Percentiles rank a stretch among this genome's conserved stretches.
phyloP scores from a whole-genome alignment of 1,140 invertebrate genomes.

The Aphaenogaster floridana region DNA sequence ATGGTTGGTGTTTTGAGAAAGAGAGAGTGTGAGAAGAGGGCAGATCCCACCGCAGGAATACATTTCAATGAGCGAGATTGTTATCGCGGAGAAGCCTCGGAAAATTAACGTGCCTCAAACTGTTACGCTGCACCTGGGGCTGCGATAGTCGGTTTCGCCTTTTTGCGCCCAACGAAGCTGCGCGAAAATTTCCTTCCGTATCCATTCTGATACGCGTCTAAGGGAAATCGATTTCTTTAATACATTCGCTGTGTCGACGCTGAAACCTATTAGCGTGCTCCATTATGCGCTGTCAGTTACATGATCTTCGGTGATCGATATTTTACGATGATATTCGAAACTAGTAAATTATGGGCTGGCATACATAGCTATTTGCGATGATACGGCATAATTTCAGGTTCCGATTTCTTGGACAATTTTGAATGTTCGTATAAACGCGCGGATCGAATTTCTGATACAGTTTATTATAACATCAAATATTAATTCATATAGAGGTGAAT shows the following conservation, averaged over 20 bases:
- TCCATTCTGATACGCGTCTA: slow-evolving; percentile 21
- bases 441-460: not conserved
- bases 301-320: slow-evolving; percentile 58
- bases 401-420: not conserved
- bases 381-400: not conserved
- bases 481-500: not conserved
- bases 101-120: slow-evolving; percentile 53
- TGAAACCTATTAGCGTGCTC: slow-evolving; percentile 51
- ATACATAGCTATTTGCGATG: not conserved
- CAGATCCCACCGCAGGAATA: slow-evolving; percentile 38
- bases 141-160: slow-evolving; percentile 25
- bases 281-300: slow-evolving; percentile 60
- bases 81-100: slow-evolving; percentile 49
- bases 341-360: slow-evolving; percentile 25
- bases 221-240: slow-evolving; percentile 60
- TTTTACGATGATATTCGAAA: slow-evolving; percentile 35
- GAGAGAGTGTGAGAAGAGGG: slow-evolving; percentile 12
- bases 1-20: not conserved
- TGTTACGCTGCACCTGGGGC: slow-evolving; percentile 25
- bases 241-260: slow-evolving; percentile 51
- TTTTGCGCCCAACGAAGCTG: slow-evolving; percentile 43
- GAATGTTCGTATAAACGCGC: not conserved
- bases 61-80: slow-evolving; percentile 58
- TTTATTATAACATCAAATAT: not conserved
- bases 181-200: slow-evolving; percentile 49